Base-by-base conservation (phyloP, 2,113 vertebrate species). In the Zosterops borbonicus region DNA sequence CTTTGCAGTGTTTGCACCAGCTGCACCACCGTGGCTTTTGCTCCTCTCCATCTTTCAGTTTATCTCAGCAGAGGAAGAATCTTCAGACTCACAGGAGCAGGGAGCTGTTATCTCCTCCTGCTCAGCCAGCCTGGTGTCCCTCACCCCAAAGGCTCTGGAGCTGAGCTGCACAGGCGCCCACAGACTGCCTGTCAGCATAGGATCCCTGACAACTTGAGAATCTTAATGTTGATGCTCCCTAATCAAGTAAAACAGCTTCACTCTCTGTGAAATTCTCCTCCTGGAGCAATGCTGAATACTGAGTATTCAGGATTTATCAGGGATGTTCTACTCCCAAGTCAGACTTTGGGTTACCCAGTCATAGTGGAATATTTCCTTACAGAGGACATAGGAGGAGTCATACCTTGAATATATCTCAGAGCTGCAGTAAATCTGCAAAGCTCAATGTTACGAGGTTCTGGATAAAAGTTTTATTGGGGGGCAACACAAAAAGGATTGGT, bases 401-500 rank as follows among this genome's bases (percentile, higher is more conserved):
- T 35, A 46, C 27, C 41, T 8, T 53, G 28, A 58, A 17, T 50
- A 37, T 7, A 28, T 67, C 46, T 31, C 35, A 47, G 64, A 89
- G 55, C 75, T 86, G 42, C 9, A 46, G 23, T 5, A 50, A 73
- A 47, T 67, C 42, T 23, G 39, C 39, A 5, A 44, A 56, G 7
- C 6, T 76, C 49, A 42, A 0, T 19, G 4, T 31, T 58, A 2
- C 0, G 53, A 37, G 42, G 20, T 19, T 83, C 31, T 68, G 46
- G 28, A 33, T 68, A 50, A 46, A 73, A 42, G 1, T 17, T 27
- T 75, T 82, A 1, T 31, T 5, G 7, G 6, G 8, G 8, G 6
- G 6, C 0, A 5, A 2, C 19, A 8, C 16, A 8, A 2, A 11
- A 29, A 27, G 50, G 4, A 4, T 2, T 55, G 14, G 12, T 62